Conservation (phyloP, 1,140 invertebrate species). For the Chymomyza costata region DNA sequence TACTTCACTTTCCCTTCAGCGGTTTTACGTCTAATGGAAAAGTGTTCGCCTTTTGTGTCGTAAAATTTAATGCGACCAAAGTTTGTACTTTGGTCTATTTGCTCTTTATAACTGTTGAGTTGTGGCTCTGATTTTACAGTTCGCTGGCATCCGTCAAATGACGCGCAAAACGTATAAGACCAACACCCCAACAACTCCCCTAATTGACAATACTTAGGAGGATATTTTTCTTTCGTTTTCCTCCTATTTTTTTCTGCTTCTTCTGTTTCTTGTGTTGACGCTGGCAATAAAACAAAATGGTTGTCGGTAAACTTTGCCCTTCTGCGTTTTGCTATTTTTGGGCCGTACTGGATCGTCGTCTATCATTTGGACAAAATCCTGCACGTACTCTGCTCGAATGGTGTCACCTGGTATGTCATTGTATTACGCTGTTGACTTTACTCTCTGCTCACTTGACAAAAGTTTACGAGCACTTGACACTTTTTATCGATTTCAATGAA, state of each 20-base stretch:
- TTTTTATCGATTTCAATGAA: constrained; percentile 54
- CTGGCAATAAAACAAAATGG: constrained; percentile 29
- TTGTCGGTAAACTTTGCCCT: constrained; percentile 46
- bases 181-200: neutral
- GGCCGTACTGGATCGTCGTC: too few species aligned
- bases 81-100: neutral
- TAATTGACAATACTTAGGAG: constrained; percentile 26
- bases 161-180: too few species aligned
- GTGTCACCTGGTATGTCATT: too few species aligned
- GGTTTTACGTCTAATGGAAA: too few species aligned
- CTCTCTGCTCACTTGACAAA: constrained; percentile 16
- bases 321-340: constrained; percentile 9
- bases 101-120: constrained; percentile 18
- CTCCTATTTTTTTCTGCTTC: too few species aligned
- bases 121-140: constrained; percentile 19
- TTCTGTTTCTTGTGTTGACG: neutral
- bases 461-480: constrained; percentile 38
- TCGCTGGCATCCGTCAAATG: constrained; percentile 21
- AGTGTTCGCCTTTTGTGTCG: too few species aligned
- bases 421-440: too few species aligned
- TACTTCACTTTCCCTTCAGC: too few species aligned
- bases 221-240: constrained; percentile 4
- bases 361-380: too few species aligned
- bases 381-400: too few species aligned
- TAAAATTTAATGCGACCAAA: neutral